Percentiles rank a stretch among this genome's conserved stretches.
Evolutionary conservation across 2,888 invertebrate species (phyloP).

Genomic region (Meiosimyza platycephala): DNA sequence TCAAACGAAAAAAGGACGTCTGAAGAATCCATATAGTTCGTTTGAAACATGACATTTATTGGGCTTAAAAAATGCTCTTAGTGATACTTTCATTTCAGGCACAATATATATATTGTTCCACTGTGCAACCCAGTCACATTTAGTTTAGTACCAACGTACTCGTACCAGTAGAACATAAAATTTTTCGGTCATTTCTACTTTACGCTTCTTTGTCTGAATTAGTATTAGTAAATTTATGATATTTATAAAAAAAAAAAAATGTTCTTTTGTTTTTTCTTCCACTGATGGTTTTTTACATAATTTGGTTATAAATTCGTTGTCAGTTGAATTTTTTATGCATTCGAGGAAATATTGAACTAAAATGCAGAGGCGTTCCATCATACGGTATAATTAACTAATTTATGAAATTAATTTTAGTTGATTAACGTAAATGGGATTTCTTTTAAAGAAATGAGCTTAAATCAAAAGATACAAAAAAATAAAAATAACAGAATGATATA

Average conservation of each 20-base stretch:
- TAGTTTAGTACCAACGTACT: too few species aligned
- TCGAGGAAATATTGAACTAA: background rate
- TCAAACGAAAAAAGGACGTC: too few species aligned
- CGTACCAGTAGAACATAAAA: background rate
- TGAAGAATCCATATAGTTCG: too few species aligned
- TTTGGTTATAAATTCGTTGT: constrained; percentile 18
- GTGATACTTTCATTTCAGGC: too few species aligned
- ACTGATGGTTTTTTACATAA: constrained; percentile 21
- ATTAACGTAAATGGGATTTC: constrained; percentile 42
- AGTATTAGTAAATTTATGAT: constrained; percentile 24
- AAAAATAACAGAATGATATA: background rate
- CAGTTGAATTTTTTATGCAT: constrained; percentile 16
- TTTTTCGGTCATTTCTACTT: background rate
- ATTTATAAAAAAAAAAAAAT: background rate
- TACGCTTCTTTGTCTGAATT: constrained; percentile 1
- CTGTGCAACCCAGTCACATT: too few species aligned
- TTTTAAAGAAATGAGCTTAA: constrained; percentile 27
- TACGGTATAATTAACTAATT: constrained; percentile 34
- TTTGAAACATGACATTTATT: too few species aligned
- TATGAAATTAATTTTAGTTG: constrained; percentile 41
- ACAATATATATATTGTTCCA: too few species aligned
- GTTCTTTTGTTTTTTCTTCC: constrained; percentile 8
- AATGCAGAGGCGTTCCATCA: constrained; percentile 22
- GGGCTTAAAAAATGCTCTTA: too few species aligned
- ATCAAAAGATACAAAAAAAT: constrained; percentile 7